Evolutionary conservation across 2,797 vertebrate species (phyloP).

Genomic region (Rhinophrynus dorsalis): DNA sequence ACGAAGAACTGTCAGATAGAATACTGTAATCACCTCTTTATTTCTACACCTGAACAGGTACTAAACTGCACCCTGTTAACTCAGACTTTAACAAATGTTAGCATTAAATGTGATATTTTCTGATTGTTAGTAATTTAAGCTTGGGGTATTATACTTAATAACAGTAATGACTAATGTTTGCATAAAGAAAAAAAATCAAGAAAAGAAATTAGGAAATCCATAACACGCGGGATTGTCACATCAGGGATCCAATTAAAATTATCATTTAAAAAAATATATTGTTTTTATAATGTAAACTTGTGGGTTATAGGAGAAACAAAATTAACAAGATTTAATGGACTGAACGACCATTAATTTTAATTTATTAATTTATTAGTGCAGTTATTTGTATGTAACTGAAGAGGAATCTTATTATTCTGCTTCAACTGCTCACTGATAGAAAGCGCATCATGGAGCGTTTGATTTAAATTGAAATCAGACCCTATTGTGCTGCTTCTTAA

Average conservation of each 20-base stretch:
- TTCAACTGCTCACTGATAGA: slow-evolving; percentile 56
- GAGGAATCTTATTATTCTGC: slow-evolving; percentile 55
- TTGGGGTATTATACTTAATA: slow-evolving; percentile 54
- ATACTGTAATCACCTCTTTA: background rate
- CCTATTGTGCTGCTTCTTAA: slow-evolving; percentile 51
- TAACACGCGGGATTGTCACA: slow-evolving; percentile 57
- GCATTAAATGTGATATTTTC: slow-evolving; percentile 28
- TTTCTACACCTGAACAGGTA: background rate
- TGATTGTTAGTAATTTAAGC: slow-evolving; percentile 40
- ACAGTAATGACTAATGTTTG: slow-evolving; percentile 62
- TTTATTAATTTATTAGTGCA: slow-evolving; percentile 69
- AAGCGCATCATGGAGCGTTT: slow-evolving; percentile 53
- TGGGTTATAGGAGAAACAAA: slow-evolving; percentile 66
- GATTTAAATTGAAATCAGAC: slow-evolving; percentile 58
- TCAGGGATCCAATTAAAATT: slow-evolving; percentile 68
- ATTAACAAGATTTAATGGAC: slow-evolving; percentile 72
- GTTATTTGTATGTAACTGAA: slow-evolving; percentile 57
- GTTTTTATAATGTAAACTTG: slow-evolving; percentile 68
- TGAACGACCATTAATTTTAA: slow-evolving; percentile 68
- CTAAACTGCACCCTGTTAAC: background rate
- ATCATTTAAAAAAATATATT: slow-evolving; percentile 66
- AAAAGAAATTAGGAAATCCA: slow-evolving; percentile 58
- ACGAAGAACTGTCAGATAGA: too few species aligned
- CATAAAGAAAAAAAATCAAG: slow-evolving; percentile 52
- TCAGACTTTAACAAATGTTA: slow-evolving; percentile 3